phyloP scores from a whole-genome alignment of 2,888 invertebrate genomes.

The Trisateles emortualis region DNA sequence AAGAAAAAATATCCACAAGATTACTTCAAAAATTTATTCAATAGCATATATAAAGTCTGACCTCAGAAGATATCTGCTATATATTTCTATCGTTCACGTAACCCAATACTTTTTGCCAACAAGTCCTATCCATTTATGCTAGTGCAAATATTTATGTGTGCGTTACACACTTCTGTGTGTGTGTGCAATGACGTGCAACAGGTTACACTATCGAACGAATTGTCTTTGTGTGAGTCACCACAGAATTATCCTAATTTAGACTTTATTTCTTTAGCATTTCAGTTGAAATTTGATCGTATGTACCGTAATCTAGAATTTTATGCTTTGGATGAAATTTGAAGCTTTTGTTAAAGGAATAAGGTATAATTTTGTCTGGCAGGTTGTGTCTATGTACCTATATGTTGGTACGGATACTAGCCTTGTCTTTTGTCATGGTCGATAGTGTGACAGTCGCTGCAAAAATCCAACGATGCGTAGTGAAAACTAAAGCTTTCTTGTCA shows the following conservation, averaged over 20 bases:
- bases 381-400: constrained; percentile 19
- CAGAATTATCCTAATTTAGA: constrained; percentile 20
- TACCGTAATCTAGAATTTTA: constrained; percentile 2
- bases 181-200: constrained; percentile 53
- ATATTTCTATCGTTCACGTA: constrained; percentile 37
- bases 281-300: constrained; percentile 12
- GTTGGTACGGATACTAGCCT: constrained; percentile 25
- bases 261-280: rapidly evolving
- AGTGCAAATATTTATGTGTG: constrained; percentile 40
- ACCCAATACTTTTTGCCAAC: constrained; percentile 44
- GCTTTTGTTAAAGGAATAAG: not conserved
- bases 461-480: constrained; percentile 30
- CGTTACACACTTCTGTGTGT: constrained; percentile 20
- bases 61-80: constrained; percentile 25
- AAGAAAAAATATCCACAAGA: no score
- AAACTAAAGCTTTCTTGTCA: not conserved
- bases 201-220: constrained; percentile 54
- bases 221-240: constrained; percentile 40
- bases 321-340: constrained; percentile 3
- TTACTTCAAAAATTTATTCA: constrained; percentile 42
- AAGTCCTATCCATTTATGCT: constrained; percentile 37
- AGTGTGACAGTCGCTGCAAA: constrained; percentile 44
- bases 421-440: constrained; percentile 45
- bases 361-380: constrained; percentile 18
- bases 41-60: constrained; percentile 22